phyloP scores from a whole-genome alignment of 1,140 invertebrate species.

The Drosophila miranda region DNA sequence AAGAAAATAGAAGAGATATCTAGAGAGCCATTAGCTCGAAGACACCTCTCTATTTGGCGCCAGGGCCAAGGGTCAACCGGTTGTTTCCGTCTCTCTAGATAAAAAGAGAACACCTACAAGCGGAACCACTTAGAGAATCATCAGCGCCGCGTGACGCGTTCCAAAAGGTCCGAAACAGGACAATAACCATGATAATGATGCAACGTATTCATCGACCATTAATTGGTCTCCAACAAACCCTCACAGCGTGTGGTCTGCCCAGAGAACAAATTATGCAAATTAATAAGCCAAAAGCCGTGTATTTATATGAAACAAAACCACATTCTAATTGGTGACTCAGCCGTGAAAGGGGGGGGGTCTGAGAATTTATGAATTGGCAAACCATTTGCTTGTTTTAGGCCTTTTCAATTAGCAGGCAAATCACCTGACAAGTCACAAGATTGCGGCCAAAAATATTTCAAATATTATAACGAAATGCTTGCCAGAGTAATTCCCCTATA shows the following conservation, averaged over 20 bases:
- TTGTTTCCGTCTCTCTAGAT: slow-evolving; percentile 2
- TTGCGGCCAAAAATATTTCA: slow-evolving; percentile 25
- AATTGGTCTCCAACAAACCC: slow-evolving; percentile 47
- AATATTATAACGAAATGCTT: slow-evolving; percentile 33
- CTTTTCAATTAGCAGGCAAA: slow-evolving; percentile 52
- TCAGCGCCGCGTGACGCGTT: slow-evolving; percentile 43
- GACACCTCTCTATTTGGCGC: slow-evolving; percentile 59
- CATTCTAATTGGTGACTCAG: slow-evolving; percentile 65
- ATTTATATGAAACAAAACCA: slow-evolving; percentile 48
- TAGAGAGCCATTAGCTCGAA: slow-evolving; percentile 53
- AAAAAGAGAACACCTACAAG: slow-evolving; percentile 57
- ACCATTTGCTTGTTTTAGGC: slow-evolving; percentile 6
- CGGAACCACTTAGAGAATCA: slow-evolving; percentile 55
- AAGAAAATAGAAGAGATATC: background rate
- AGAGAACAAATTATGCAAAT: slow-evolving; percentile 69
- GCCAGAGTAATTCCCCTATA: slow-evolving; percentile 8
- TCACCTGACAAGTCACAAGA: slow-evolving; percentile 72
- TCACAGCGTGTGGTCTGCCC: slow-evolving; percentile 55
- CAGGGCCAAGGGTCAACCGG: slow-evolving; percentile 57
- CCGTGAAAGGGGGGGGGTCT: background rate
- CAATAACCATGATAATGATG: slow-evolving; percentile 75
- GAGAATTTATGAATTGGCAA: slow-evolving; percentile 72
- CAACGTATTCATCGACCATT: slow-evolving; percentile 70
- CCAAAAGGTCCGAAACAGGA: slow-evolving; percentile 46
- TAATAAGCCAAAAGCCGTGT: slow-evolving; percentile 55